These are phyloP conservation scores for Rhagologus leucostigma DNA, from an alignment of 2,113 vertebrate genomes.

Conservation along the genomic window DNA sequence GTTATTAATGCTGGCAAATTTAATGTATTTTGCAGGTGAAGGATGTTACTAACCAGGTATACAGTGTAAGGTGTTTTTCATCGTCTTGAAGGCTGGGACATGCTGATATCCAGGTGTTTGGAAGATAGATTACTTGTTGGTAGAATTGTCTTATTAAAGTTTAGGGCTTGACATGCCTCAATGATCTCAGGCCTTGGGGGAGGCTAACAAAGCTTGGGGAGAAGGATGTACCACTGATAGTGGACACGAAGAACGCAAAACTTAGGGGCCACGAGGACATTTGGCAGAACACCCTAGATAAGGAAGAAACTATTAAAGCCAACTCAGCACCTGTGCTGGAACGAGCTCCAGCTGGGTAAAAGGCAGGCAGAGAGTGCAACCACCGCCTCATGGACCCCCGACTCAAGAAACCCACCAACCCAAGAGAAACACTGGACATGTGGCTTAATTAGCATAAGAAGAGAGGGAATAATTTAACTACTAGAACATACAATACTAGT, in stretches of 20 bases:
- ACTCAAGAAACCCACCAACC: neutral
- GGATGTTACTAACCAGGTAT: neutral
- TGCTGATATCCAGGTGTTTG: too few relatives aligned
- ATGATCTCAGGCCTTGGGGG: neutral
- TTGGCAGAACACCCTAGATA: neutral
- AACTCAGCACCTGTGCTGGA: neutral
- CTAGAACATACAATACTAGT: neutral
- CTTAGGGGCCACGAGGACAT: neutral
- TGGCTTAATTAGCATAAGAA: neutral
- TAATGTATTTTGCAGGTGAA: neutral
- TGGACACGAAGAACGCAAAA: neutral
- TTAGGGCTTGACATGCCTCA: neutral
- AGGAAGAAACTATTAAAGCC: neutral
- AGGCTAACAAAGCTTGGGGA: neutral
- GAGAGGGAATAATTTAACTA: neutral
- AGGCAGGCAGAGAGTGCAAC: neutral
- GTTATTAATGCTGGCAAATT: neutral
- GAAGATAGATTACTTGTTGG: neutral
- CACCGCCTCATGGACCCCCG: fast-evolving
- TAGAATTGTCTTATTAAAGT: neutral
- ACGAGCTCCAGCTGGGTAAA: neutral
- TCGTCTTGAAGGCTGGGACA: neutral
- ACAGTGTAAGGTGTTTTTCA: neutral
- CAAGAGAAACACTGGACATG: neutral
- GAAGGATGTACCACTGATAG: neutral